Evolutionary conservation across 2,797 vertebrate species (phyloP), one percentile per base, ranked within the genome.

Genomic region (Phoeniculus purpureus): DNA sequence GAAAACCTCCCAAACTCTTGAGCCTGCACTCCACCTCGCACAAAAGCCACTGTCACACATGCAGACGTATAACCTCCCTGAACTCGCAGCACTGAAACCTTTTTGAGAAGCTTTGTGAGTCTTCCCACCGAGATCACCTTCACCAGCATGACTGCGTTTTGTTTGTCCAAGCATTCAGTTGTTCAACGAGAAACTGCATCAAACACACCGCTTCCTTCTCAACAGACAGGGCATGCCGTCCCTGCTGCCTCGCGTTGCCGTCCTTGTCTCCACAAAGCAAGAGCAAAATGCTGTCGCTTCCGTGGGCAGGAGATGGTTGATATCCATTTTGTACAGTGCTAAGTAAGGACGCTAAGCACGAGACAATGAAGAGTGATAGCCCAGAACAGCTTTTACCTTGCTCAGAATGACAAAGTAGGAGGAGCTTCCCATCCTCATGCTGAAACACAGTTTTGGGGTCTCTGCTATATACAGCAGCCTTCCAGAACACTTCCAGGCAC

Each of bases 1-100:
- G 59, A 93, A 93, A 81, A 73, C 94, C 95, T 96, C 94, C 75
- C 90, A 94, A 85, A 90, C 67, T 79, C 80, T 94, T 89, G 93
- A 92, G 75, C 82, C 89, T 94, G 87, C 50, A 76, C 88, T 84
- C 73, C 82, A 89, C 88, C 77, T 81, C 80, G 94, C 94, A 93
- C 55, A 92, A 96, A 96, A 94, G 85, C 73, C 78, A 90, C 67
- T 90, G 94, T 27, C 77, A 91, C 77, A 81, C 64, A 47, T 29
- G 61, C 73, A 82, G 89, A 90, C 80, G 72, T 43, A 31, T 31
- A 88, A 70, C 43, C 67, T 83, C 45, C 62, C 40, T 85, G 43
- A 82, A 85, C 12, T 5, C 50, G 43, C 19, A 94, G 80, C 90
- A 95, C 67, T 79, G 78, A 93, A 31, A 78, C 40, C 71, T 89